Evolutionary conservation across 2,888 invertebrate genomes (phyloP).

Genomic region (Ferdinandea cuprea): DNA sequence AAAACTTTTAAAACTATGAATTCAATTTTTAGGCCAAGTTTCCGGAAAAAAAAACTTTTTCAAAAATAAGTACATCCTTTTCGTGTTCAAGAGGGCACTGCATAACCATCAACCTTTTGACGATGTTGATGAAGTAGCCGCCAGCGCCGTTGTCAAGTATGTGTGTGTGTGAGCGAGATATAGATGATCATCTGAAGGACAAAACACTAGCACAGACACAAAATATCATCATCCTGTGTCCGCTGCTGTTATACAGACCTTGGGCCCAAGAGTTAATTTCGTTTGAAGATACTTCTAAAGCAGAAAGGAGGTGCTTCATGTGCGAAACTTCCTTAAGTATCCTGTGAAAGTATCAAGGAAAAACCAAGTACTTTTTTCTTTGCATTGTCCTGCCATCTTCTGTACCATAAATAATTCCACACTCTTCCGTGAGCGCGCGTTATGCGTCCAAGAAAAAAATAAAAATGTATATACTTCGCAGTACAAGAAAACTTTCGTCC

Average conservation of each 20-base stretch:
- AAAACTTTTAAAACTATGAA: conserved; percentile 17
- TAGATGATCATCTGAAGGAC: conserved; percentile 53
- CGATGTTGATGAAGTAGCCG: conserved; percentile 50
- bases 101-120: conserved; percentile 47
- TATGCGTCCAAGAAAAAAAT: conserved; percentile 42
- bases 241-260: conserved; percentile 27
- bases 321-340: conserved; percentile 69
- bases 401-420: conserved; percentile 73
- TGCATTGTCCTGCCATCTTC: conserved; percentile 56
- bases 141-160: conserved; percentile 19
- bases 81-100: conserved; percentile 15
- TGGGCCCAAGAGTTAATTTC: conserved; percentile 68
- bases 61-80: conserved; percentile 26
- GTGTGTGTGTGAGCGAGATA: too few species aligned
- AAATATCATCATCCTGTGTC: conserved; percentile 52
- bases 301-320: conserved; percentile 68
- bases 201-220: conserved; percentile 39
- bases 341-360: conserved; percentile 66
- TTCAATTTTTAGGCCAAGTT: conserved; percentile 31
- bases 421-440: conserved; percentile 64
- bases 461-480: not conserved
- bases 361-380: conserved; percentile 48
- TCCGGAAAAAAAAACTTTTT: conserved; percentile 11
- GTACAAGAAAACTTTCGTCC: conserved; percentile 62
- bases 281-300: conserved; percentile 64